These are phyloP conservation scores for Pachypanchax playfairii DNA, from an alignment of 2,113 vertebrate genomes.

Conservation along the genomic window DNA sequence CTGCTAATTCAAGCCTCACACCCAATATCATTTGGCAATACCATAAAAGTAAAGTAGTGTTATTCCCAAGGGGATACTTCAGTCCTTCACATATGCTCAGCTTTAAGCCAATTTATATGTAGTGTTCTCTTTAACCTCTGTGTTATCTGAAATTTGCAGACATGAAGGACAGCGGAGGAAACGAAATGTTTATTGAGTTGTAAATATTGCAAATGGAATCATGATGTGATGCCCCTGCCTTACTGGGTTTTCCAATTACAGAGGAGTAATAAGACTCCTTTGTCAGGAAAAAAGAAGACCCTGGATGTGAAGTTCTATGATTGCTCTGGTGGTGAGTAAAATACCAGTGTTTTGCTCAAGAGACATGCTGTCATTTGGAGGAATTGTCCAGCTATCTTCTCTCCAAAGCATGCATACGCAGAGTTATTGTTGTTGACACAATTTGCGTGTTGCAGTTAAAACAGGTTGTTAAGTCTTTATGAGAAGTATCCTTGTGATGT, in stretches of 20 bases:
- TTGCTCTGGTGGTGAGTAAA: conserved; percentile 41
- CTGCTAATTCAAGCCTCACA: conserved; percentile 64
- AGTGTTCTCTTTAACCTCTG: conserved; percentile 72
- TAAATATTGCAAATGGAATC: conserved; percentile 80
- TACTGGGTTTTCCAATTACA: conserved; percentile 74
- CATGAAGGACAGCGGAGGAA: conserved; percentile 73
- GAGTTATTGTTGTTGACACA: conserved; percentile 40
- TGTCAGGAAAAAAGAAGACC: conserved; percentile 73
- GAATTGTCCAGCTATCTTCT: conserved; percentile 21
- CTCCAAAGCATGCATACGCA: neutral
- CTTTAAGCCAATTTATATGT: conserved; percentile 74
- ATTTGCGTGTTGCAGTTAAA: conserved; percentile 46
- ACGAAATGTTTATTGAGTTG: conserved; percentile 78
- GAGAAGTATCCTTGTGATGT: conserved; percentile 54
- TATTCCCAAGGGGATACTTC: conserved; percentile 51
- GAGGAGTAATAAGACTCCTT: conserved; percentile 72
- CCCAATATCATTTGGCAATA: conserved; percentile 54
- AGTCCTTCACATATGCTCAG: conserved; percentile 55
- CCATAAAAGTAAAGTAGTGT: conserved; percentile 44
- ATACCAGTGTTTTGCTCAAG: conserved; percentile 29
- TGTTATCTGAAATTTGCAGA: conserved; percentile 70
- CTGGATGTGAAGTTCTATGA: conserved; percentile 44
- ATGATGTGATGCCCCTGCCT: conserved; percentile 57
- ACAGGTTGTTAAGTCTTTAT: conserved; percentile 58
- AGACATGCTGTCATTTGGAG: conserved; percentile 11